A percentile compares a stretch with the other conserved stretches of the same genome.
phyloP scores from a whole-genome alignment of 2,888 invertebrate species.

The Amphipoea lucens region DNA sequence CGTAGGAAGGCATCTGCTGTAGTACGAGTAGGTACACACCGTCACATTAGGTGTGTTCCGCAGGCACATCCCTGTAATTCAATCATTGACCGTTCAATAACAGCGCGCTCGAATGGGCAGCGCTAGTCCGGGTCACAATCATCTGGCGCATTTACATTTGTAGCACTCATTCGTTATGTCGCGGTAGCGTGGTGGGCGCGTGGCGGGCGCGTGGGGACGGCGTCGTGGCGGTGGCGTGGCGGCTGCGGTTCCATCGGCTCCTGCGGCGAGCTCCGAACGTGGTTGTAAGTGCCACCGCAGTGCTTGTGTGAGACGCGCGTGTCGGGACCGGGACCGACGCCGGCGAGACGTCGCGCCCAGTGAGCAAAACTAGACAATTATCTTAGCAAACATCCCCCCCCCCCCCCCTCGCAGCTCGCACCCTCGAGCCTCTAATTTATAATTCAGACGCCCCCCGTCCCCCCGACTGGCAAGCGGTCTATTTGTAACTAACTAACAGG shows the following conservation, averaged over 20 bases:
- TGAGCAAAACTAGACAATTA: slow-evolving; percentile 60
- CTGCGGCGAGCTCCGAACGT: background rate
- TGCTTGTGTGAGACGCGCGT: background rate
- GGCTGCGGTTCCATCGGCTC: background rate
- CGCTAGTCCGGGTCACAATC: slow-evolving; percentile 12
- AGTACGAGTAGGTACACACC: background rate
- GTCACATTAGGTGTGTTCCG: background rate
- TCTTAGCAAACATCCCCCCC: slow-evolving; percentile 58
- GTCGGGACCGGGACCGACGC: background rate
- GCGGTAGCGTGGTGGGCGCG: background rate
- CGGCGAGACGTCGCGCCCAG: background rate
- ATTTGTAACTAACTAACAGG: slow-evolving; percentile 58
- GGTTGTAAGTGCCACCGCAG: background rate
- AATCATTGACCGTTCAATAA: slow-evolving; percentile 32
- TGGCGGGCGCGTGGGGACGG: background rate
- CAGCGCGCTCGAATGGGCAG: background rate
- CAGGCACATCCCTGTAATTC: slow-evolving; percentile 4
- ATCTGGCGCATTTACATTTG: slow-evolving; percentile 2
- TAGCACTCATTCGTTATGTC: slow-evolving; percentile 10
- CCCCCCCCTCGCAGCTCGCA: background rate
- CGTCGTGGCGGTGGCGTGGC: background rate
- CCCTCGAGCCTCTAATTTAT: slow-evolving; percentile 56
- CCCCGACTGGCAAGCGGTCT: slow-evolving; percentile 44
- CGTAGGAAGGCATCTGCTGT: background rate
- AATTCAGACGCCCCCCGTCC: slow-evolving; percentile 18